A percentile compares a stretch with the other conserved stretches of the same genome.
These are phyloP conservation scores for Pycnonotus jocosus DNA, from an alignment of 2,113 vertebrate genomes.

Conservation along the genomic window DNA sequence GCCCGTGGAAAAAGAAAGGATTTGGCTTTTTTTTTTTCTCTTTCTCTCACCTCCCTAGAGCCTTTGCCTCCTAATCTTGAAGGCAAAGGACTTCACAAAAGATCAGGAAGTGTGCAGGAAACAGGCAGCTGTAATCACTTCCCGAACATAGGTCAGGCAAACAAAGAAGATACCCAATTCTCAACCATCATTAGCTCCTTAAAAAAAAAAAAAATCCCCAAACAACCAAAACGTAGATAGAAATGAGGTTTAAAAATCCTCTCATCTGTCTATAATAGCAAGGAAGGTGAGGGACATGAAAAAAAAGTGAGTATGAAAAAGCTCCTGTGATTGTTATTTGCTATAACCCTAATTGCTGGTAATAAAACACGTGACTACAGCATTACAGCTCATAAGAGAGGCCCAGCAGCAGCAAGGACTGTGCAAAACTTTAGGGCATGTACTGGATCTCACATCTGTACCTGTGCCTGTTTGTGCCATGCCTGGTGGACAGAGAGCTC, in stretches of 20 bases:
- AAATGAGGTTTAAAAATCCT: not conserved
- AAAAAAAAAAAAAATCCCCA: not conserved
- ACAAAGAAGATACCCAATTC: not conserved
- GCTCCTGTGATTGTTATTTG: not conserved
- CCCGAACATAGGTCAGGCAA: not conserved
- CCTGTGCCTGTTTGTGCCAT: not conserved
- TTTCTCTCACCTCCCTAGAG: not conserved
- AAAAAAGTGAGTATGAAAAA: not conserved
- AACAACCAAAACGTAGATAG: not conserved
- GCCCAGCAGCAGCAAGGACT: accelerated
- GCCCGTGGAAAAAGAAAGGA: not conserved
- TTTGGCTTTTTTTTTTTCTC: not conserved
- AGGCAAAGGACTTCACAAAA: not conserved
- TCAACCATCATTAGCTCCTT: not conserved
- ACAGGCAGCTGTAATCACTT: not conserved
- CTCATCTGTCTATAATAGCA: not conserved
- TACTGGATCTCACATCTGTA: not conserved
- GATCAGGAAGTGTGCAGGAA: not conserved
- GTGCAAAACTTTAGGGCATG: not conserved
- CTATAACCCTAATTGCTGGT: not conserved
- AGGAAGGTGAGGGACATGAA: not conserved
- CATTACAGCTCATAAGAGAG: not conserved
- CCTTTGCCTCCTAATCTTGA: not conserved
- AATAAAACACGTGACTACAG: not conserved
- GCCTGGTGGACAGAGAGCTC: not conserved